These are phyloP conservation scores for Mesorhabditis sp. DNA, from an alignment of 2,888 invertebrate genomes.

Conservation along the genomic window DNA sequence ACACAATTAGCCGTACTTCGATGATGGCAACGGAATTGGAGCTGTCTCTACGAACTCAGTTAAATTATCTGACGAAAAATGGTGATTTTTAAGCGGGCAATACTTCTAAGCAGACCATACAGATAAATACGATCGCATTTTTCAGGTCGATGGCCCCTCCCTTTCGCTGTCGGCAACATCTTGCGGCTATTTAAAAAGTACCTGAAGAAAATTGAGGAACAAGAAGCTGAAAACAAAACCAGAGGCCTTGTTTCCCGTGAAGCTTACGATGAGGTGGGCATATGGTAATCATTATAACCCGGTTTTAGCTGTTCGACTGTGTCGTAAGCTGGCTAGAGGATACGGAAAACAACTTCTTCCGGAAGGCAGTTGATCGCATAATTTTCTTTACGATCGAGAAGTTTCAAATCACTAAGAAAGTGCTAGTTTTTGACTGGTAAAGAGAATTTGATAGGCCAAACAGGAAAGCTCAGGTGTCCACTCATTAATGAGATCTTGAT, in stretches of 20 bases:
- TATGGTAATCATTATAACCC: too few species aligned
- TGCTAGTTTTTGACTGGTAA: not conserved
- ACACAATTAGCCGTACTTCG: not conserved
- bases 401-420: not conserved
- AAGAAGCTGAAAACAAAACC: not conserved
- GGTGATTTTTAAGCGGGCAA: conserved; percentile 15
- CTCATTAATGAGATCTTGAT: conserved; percentile 33
- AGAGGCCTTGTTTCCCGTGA: too few species aligned
- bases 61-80: conserved; percentile 34
- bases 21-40: conserved; percentile 27
- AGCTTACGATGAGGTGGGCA: too few species aligned
- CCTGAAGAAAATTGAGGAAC: conserved; percentile 20
- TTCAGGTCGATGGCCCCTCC: conserved; percentile 38
- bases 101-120: not conserved
- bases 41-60: conserved; percentile 34
- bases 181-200: conserved; percentile 43
- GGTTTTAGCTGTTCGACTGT: too few species aligned
- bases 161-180: conserved; percentile 48
- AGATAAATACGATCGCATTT: not conserved
- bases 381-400: not conserved
- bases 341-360: not conserved
- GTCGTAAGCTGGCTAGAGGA: not conserved
- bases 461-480: conserved; percentile 28
- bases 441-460: not conserved
- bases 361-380: not conserved